Evolutionary conservation across 1,140 invertebrate genomes (phyloP).

Genomic region (Eciton burchellii): DNA sequence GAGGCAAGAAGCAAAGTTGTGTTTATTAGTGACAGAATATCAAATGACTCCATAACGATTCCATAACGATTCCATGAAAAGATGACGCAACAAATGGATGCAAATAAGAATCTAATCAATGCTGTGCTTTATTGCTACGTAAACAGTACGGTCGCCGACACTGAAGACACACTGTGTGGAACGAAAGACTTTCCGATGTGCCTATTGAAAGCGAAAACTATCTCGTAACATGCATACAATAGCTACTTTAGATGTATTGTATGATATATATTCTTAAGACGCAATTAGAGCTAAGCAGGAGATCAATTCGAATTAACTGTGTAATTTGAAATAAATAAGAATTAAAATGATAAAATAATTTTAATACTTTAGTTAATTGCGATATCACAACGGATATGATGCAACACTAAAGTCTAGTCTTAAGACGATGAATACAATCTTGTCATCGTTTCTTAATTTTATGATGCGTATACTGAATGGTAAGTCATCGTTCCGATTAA

Average conservation of each 20-base stretch:
- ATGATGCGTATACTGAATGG: background rate
- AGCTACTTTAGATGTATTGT: background rate
- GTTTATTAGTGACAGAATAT: background rate
- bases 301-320: background rate
- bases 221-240: conserved; percentile 32
- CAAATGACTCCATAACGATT: background rate
- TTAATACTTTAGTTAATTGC: background rate
- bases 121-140: background rate
- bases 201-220: conserved; percentile 10
- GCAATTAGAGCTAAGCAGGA: background rate
- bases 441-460: background rate
- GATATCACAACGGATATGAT: background rate
- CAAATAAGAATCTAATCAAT: conserved; percentile 8
- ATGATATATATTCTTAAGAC: background rate
- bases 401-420: background rate
- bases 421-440: background rate
- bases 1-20: conserved; percentile 40
- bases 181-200: background rate
- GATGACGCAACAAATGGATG: conserved; percentile 26
- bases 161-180: conserved; percentile 4
- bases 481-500: background rate
- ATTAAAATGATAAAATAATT: no score
- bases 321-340: background rate
- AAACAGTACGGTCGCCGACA: background rate
- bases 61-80: background rate